phyloP scores from a whole-genome alignment of 2,797 vertebrate genomes.

The Sebastes vulpes region DNA sequence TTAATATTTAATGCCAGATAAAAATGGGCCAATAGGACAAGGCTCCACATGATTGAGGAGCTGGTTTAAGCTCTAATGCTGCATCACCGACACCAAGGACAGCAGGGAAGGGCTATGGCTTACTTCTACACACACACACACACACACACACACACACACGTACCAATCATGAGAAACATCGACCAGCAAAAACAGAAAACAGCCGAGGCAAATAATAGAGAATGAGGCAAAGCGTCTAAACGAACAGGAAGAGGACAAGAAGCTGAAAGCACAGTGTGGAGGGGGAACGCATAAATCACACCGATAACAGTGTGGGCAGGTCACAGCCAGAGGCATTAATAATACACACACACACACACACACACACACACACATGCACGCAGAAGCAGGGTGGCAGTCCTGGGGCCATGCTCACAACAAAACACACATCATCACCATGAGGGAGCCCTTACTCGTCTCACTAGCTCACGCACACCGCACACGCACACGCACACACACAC shows the following conservation, averaged over 20 bases:
- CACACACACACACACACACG: background rate
- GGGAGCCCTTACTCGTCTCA: slow-evolving; percentile 53
- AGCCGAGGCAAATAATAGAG: slow-evolving; percentile 8
- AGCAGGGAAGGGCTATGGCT: background rate
- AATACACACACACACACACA: slow-evolving; percentile 16
- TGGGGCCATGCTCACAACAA: slow-evolving; percentile 64
- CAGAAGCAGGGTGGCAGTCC: slow-evolving; percentile 63
- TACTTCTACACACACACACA: background rate
- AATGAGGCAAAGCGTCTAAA: slow-evolving; percentile 57
- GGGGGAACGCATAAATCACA: slow-evolving; percentile 79
- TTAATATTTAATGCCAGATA: slow-evolving; percentile 67
- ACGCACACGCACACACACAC: background rate
- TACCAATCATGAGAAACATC: background rate
- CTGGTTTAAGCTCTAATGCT: slow-evolving; percentile 51
- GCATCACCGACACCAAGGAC: slow-evolving; percentile 30
- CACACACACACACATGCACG: slow-evolving; percentile 15
- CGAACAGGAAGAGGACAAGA: slow-evolving; percentile 55
- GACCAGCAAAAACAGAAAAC: slow-evolving; percentile 2
- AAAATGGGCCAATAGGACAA: slow-evolving; percentile 60
- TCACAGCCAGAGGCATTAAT: slow-evolving; percentile 82
- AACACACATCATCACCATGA: slow-evolving; percentile 59
- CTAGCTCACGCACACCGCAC: background rate
- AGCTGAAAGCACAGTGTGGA: slow-evolving; percentile 57
- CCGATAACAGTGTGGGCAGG: slow-evolving; percentile 80
- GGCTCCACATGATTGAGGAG: slow-evolving; percentile 46